Evolutionary conservation across 2,113 vertebrate genomes (phyloP).

Genomic region (Sphaerodactylus townsendi): DNA sequence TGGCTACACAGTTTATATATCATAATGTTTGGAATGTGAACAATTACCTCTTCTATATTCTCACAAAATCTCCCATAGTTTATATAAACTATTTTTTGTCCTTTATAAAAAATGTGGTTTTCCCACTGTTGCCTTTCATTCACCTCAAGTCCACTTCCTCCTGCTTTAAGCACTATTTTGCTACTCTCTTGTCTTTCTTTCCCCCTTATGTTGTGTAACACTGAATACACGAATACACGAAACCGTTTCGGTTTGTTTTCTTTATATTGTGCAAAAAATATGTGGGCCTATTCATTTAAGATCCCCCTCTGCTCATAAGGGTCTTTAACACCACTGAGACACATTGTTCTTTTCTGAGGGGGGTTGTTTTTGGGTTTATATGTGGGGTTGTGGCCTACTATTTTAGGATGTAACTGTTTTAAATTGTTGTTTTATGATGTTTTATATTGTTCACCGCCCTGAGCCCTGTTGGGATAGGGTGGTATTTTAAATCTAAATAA

Average conservation of each 20-base stretch:
- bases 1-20: constrained; percentile 86
- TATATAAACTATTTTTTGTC: constrained; percentile 76
- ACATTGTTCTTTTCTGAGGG: too few relatives aligned
- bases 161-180: background rate
- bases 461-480: too few relatives aligned
- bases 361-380: too few relatives aligned
- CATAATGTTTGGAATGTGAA: constrained; percentile 90
- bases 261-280: background rate
- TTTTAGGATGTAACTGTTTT: too few relatives aligned
- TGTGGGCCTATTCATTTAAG: background rate
- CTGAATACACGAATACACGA: constrained; percentile 36
- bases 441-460: too few relatives aligned
- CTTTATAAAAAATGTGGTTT: constrained; percentile 67
- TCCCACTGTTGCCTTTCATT: constrained; percentile 39
- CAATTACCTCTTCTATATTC: constrained; percentile 89
- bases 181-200: constrained; percentile 12
- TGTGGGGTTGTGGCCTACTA: too few relatives aligned
- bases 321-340: too few relatives aligned
- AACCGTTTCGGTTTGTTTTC: background rate
- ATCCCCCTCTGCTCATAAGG: too few relatives aligned
- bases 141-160: background rate
- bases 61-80: constrained; percentile 80
- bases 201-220: constrained; percentile 35
- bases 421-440: too few relatives aligned
- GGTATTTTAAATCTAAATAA: too few relatives aligned